Evolutionary conservation across 2,888 invertebrate genomes (phyloP), one percentile per base, ranked within the genome.

Genomic region (Exocentrus adspersus): DNA sequence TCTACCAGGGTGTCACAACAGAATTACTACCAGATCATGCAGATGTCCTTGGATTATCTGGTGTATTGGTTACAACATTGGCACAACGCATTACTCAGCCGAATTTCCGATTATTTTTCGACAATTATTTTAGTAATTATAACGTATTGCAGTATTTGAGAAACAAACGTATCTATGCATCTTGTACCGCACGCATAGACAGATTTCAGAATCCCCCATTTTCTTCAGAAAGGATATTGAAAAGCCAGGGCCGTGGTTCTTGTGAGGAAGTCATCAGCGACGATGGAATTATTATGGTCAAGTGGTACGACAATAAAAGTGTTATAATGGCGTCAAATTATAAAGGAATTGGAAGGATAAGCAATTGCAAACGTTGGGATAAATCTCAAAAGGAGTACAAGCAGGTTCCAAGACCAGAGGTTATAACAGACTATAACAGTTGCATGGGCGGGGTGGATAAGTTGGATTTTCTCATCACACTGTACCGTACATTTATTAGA

Each of bases 401-500:
- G 16, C 30, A 70, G 41, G 62, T 78, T 32, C 14, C 24, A 28
- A 60, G 72, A 43, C 72, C 75, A 16, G 68, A 73, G 66, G 68
- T 72, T 16, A 65, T 75, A 19, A 64, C 63, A 60, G 2, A 48
- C 14, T 62, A 75, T 50, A 78, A 78, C 54, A 46, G 60, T 21
- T 53, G 62, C 21, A 78, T 76, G 77, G 77, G 77, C 9, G 77
- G 75, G 9, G 75, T 77, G 2, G 76, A 77, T 62, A 67, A 73
- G 46, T 19, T 72, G 9, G 73, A 76, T 62, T 69, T 72, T 61
- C 65, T 76, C 46, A 65, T 77, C 4, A 70, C 62, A n/a, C 58
- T 74, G 20, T 77, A 76, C 57, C 12, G 75, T 41, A 70, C 69
- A 14, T 71, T 63, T 56, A 72, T 77, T 42, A 58, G 72, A 12